Evolutionary conservation across 1,140 invertebrate genomes (phyloP).

Genomic region (Monochamus saltuarius): DNA sequence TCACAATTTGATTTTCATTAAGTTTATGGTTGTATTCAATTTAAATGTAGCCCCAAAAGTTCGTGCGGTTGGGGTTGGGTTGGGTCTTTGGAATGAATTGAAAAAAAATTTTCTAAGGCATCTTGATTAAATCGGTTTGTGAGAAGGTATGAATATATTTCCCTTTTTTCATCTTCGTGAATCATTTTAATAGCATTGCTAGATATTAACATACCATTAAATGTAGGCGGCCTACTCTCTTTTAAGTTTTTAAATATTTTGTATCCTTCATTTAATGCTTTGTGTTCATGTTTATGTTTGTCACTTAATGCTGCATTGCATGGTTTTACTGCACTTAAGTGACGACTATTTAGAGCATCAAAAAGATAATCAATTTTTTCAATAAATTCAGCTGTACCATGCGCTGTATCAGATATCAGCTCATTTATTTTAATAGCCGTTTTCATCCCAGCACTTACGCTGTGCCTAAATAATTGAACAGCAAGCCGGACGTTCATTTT

Average conservation of each 20-base stretch:
- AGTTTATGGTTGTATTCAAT: slow-evolving; percentile 8
- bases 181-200: slow-evolving; percentile 26
- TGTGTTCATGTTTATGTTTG: not conserved
- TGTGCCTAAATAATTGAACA: slow-evolving; percentile 37
- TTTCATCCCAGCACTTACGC: slow-evolving; percentile 32
- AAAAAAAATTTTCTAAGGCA: slow-evolving; percentile 28
- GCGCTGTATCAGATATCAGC: slow-evolving; percentile 23
- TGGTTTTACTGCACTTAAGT: slow-evolving; percentile 19
- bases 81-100: slow-evolving; percentile 15
- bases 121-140: slow-evolving; percentile 22
- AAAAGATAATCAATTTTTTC: slow-evolving; percentile 31
- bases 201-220: slow-evolving; percentile 26
- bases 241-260: not conserved
- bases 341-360: slow-evolving; percentile 36
- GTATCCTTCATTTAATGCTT: not conserved
- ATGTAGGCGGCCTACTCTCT: slow-evolving; percentile 19
- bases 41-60: slow-evolving; percentile 19
- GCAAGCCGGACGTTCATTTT: slow-evolving; percentile 44
- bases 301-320: slow-evolving; percentile 16
- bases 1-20: slow-evolving; percentile 22
- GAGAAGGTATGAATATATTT: slow-evolving; percentile 21
- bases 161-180: no score
- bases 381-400: slow-evolving; percentile 33
- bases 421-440: slow-evolving; percentile 31
- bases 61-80: slow-evolving; percentile 19